Percentiles rank a stretch among this genome's conserved stretches.
These are phyloP conservation scores for Aspiorhynchus laticeps DNA, from an alignment of 2,113 vertebrate species.

Conservation along the genomic window DNA sequence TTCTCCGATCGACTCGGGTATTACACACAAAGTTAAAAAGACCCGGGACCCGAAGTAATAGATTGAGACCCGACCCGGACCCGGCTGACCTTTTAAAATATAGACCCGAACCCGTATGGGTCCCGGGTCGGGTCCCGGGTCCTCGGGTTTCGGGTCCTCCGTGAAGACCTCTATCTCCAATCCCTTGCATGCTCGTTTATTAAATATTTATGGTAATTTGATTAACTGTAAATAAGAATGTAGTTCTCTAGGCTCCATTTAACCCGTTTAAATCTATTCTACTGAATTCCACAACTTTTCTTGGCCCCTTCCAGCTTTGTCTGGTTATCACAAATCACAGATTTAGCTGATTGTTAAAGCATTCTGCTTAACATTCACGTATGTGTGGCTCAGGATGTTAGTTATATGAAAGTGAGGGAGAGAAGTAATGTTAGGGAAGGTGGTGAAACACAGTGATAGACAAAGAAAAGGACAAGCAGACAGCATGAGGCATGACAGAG, in stretches of 20 bases:
- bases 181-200: background rate
- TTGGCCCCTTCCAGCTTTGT: background rate
- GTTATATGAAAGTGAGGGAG: background rate
- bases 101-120: no score
- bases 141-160: no score
- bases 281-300: background rate
- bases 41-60: no score
- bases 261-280: background rate
- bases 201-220: background rate
- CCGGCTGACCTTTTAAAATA: no score
- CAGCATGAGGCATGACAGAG: slow-evolving; percentile 12
- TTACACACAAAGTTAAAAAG: no score
- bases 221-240: background rate
- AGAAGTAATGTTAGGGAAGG: background rate
- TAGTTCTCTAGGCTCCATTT: background rate
- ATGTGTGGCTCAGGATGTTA: background rate
- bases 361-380: background rate
- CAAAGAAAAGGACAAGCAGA: slow-evolving; percentile 22
- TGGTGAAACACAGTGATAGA: background rate
- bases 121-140: no score
- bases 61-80: no score
- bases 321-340: background rate
- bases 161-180: no score
- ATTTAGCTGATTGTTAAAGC: background rate
- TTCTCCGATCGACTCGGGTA: no score